phyloP scores from a whole-genome alignment of 2,888 invertebrate genomes.

The Melolontha melolontha region DNA sequence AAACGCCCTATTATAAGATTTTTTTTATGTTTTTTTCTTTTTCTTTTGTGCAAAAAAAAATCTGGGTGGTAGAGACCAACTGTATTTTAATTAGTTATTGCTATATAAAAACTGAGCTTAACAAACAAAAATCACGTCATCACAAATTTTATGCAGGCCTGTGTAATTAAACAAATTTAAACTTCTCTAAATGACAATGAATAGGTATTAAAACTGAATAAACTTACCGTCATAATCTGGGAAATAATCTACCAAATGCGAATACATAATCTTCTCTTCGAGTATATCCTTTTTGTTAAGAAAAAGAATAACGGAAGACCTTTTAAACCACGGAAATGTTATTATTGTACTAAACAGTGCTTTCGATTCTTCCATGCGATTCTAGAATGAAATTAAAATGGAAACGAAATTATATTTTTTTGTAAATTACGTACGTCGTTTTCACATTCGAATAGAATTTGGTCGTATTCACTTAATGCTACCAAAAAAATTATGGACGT shows the following conservation, averaged over 20 bases:
- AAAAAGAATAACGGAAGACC: constrained; percentile 99
- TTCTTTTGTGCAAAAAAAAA: too few relatives aligned
- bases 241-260: constrained; percentile 99
- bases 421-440: constrained; percentile 85
- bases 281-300: constrained; percentile 99
- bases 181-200: too few relatives aligned
- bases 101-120: too few relatives aligned
- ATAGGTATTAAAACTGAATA: neutral
- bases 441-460: constrained; percentile 99
- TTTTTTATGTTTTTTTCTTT: too few relatives aligned
- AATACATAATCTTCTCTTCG: constrained; percentile 99
- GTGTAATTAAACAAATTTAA: too few relatives aligned
- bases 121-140: too few relatives aligned
- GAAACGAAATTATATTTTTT: constrained; percentile 60
- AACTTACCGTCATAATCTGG: constrained; percentile 99
- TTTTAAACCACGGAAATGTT: constrained; percentile 99
- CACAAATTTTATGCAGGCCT: too few relatives aligned
- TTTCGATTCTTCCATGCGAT: constrained; percentile 99
- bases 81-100: too few relatives aligned
- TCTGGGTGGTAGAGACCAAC: too few relatives aligned
- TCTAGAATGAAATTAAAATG: constrained; percentile 70
- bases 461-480: constrained; percentile 99
- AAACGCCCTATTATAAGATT: too few relatives aligned
- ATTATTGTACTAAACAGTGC: constrained; percentile 99
- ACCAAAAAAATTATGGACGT: constrained; percentile 99